Percentiles rank a stretch among this genome's conserved stretches.
Evolutionary conservation across 2,888 invertebrate genomes (phyloP).

Genomic region (Microctonus hyperodae): DNA sequence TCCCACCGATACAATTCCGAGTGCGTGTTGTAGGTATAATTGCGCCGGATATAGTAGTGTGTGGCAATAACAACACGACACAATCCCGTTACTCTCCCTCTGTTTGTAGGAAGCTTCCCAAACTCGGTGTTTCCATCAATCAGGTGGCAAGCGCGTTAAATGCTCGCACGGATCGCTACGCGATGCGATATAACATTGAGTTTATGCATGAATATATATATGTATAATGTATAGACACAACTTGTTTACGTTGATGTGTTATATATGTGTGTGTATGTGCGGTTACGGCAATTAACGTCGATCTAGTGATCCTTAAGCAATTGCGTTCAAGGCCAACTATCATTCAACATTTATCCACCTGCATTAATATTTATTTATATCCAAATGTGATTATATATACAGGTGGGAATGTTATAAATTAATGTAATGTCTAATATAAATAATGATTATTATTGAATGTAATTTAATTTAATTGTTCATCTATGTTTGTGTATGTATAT

Average conservation of each 20-base stretch:
- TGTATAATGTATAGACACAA: constrained; percentile 2
- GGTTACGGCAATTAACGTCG: constrained; percentile 14
- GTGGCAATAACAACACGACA: constrained; percentile 44
- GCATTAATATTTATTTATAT: too few relatives aligned
- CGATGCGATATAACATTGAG: background rate
- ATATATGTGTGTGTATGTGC: background rate
- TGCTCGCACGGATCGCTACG: constrained; percentile 42
- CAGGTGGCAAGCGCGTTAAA: constrained; percentile 53
- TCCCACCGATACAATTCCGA: constrained; percentile 46
- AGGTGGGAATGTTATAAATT: background rate
- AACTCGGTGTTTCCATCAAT: constrained; percentile 59
- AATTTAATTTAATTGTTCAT: constrained; percentile 6
- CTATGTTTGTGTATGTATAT: background rate
- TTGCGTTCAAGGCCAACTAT: constrained; percentile 4
- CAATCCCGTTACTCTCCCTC: constrained; percentile 34
- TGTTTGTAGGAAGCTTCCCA: constrained; percentile 52
- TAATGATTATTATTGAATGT: background rate
- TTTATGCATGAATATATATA: too few relatives aligned
- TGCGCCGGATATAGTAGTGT: constrained; percentile 41
- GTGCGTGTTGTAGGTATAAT: constrained; percentile 58
- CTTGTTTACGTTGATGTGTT: background rate
- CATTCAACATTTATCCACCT: background rate
- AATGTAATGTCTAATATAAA: background rate
- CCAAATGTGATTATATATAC: too few relatives aligned
- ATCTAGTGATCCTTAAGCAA: constrained; percentile 20